These are phyloP conservation scores for Melanerpes aurifrons DNA, from an alignment of 2,113 vertebrate species.

Conservation along the genomic window DNA sequence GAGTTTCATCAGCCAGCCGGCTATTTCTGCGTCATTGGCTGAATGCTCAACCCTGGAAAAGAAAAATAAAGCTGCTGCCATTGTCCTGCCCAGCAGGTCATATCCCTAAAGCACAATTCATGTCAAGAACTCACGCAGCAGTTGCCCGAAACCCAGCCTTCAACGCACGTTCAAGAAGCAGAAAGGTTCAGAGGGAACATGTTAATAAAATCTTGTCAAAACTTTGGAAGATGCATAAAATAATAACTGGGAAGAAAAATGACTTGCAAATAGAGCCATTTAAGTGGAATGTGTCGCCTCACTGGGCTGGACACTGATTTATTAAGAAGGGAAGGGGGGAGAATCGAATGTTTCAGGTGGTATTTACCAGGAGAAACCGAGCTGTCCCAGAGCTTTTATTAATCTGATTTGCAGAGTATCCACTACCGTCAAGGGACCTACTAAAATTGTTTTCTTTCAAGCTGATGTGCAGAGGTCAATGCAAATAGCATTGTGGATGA, in stretches of 20 bases:
- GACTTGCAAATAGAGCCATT: background rate
- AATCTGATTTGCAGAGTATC: conserved; percentile 73
- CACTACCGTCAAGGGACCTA: conserved; percentile 51
- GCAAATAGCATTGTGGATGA: conserved; percentile 38
- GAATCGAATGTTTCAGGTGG: conserved; percentile 57
- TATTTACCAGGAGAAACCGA: conserved; percentile 66
- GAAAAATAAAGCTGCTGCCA: conserved; percentile 75
- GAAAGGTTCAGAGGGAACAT: conserved; percentile 36
- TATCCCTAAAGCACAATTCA: conserved; percentile 78
- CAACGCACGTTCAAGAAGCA: background rate
- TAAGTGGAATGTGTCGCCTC: background rate
- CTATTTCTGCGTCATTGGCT: conserved; percentile 23
- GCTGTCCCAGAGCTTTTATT: conserved; percentile 71
- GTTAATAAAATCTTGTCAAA: conserved; percentile 58
- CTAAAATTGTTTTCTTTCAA: conserved; percentile 73
- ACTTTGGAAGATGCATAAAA: conserved; percentile 34
- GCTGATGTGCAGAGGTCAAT: conserved; percentile 65
- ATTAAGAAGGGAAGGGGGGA: background rate
- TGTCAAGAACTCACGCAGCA: conserved; percentile 75
- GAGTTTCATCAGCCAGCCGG: conserved; percentile 19
- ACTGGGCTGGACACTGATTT: conserved; percentile 25
- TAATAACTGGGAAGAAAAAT: conserved; percentile 50
- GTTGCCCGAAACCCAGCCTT: background rate
- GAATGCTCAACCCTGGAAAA: conserved; percentile 53
- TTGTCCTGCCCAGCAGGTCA: conserved; percentile 74